Evolutionary conservation across 2,113 vertebrate genomes (phyloP).

Genomic region (Clupea harengus): DNA sequence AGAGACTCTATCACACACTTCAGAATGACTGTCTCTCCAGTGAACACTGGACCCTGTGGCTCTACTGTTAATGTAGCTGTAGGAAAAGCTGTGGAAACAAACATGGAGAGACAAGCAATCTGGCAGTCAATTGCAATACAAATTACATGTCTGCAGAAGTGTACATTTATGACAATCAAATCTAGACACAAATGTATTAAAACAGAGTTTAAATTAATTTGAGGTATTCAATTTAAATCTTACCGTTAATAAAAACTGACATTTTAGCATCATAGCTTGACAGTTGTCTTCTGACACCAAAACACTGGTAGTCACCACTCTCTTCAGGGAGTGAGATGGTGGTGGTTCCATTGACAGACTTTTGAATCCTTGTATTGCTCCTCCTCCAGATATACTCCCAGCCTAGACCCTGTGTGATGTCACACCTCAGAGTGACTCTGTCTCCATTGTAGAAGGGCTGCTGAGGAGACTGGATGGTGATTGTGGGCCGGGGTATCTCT

Average conservation of each 20-base stretch:
- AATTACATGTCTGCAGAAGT: too few species aligned
- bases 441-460: not conserved
- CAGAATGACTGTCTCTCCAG: constrained; percentile 26
- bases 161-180: too few species aligned
- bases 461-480: not conserved
- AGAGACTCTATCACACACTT: not conserved
- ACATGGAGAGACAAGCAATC: too few species aligned
- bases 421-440: not conserved
- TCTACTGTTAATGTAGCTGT: too few species aligned
- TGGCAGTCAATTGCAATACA: too few species aligned
- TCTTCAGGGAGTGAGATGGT: constrained; percentile 1
- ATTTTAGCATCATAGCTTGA: not conserved
- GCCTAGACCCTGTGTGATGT: not conserved
- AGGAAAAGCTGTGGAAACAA: too few species aligned
- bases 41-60: not conserved
- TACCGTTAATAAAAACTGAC: not conserved
- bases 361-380: not conserved
- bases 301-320: not conserved
- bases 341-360: not conserved
- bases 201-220: not conserved
- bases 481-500: not conserved
- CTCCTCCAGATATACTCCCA: not conserved
- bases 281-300: not conserved
- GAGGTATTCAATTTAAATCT: not conserved
- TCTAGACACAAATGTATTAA: too few species aligned